These are phyloP conservation scores for Hypselothyrea guttata DNA, from an alignment of 2,888 invertebrate species.

Conservation along the genomic window DNA sequence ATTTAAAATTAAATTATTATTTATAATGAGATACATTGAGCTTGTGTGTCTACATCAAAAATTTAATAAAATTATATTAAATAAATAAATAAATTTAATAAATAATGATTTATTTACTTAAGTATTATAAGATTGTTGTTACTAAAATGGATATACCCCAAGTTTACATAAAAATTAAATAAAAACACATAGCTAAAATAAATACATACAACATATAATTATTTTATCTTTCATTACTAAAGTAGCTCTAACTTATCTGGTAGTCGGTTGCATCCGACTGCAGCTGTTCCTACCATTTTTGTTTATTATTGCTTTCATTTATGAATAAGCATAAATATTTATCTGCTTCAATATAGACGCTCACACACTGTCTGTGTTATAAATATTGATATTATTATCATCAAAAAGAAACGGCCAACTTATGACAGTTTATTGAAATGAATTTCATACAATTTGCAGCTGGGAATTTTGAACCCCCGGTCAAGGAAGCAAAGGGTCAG, in stretches of 20 bases:
- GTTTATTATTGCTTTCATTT: conserved; percentile 59
- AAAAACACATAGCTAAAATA: too few species aligned
- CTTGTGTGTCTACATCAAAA: too few species aligned
- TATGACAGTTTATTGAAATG: conserved; percentile 67
- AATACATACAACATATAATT: too few species aligned
- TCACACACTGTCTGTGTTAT: conserved; percentile 33
- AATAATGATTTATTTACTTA: neutral
- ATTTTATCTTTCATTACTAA: too few species aligned
- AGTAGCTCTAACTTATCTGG: too few species aligned
- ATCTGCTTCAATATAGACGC: conserved; percentile 38
- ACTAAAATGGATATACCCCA: too few species aligned
- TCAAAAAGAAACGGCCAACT: conserved; percentile 33
- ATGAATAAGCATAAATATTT: conserved; percentile 69
- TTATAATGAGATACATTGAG: too few species aligned
- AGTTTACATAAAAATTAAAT: too few species aligned
- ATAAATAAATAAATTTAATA: too few species aligned
- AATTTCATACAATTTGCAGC: conserved; percentile 68
- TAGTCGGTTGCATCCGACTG: neutral
- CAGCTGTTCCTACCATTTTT: conserved; percentile 8
- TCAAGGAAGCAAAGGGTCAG: conserved; percentile 39
- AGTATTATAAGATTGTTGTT: too few species aligned
- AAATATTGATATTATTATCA: conserved; percentile 56
- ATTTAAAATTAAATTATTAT: too few species aligned
- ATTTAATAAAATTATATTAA: too few species aligned
- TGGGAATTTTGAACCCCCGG: conserved; percentile 18